Percentiles rank a stretch among this genome's conserved stretches.
Conservation (phyloP, 2,888 invertebrate genomes). For the Geotrupes spiniger region DNA sequence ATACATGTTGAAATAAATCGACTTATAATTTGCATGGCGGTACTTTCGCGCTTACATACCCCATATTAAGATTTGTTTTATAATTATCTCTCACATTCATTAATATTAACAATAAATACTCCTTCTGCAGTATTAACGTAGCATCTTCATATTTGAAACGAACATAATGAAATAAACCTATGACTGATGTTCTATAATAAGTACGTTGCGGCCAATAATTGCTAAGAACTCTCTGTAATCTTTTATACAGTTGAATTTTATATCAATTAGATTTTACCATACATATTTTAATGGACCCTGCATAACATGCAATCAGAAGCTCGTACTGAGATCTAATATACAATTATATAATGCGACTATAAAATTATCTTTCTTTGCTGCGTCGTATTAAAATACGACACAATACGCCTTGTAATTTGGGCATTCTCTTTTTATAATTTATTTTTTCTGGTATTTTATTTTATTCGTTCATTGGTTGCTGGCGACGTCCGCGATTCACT, state of each 20-base stretch:
- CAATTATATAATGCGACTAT: slow-evolving; percentile 24
- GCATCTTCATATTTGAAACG: slow-evolving; percentile 12
- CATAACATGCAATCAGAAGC: slow-evolving; percentile 18
- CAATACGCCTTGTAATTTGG: slow-evolving; percentile 19
- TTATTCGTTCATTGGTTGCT: background rate
- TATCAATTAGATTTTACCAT: slow-evolving; percentile 43
- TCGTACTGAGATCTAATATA: slow-evolving; percentile 20
- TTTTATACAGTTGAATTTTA: slow-evolving; percentile 43
- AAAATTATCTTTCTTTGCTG: slow-evolving; percentile 18
- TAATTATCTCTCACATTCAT: slow-evolving; percentile 14
- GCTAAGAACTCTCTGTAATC: slow-evolving; percentile 38
- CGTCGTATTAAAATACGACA: slow-evolving; percentile 10
- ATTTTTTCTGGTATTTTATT: slow-evolving; percentile 9
- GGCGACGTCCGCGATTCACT: background rate
- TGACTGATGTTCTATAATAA: slow-evolving; percentile 44
- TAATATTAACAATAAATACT: slow-evolving; percentile 14
- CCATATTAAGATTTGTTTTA: slow-evolving; percentile 11
- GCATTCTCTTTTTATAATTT: slow-evolving; percentile 9
- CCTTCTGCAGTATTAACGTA: slow-evolving; percentile 8
- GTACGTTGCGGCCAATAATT: slow-evolving; percentile 39
- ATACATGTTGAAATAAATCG: slow-evolving; percentile 2
- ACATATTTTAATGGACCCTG: slow-evolving; percentile 38
- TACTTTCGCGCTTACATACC: slow-evolving; percentile 1
- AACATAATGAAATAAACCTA: slow-evolving; percentile 39
- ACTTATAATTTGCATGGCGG: slow-evolving; percentile 2